A percentile compares a stretch with the other conserved stretches of the same genome.
These are phyloP conservation scores for Sarotherodon lohbergeri DNA, from an alignment of 2,113 vertebrate genomes.

Conservation along the genomic window DNA sequence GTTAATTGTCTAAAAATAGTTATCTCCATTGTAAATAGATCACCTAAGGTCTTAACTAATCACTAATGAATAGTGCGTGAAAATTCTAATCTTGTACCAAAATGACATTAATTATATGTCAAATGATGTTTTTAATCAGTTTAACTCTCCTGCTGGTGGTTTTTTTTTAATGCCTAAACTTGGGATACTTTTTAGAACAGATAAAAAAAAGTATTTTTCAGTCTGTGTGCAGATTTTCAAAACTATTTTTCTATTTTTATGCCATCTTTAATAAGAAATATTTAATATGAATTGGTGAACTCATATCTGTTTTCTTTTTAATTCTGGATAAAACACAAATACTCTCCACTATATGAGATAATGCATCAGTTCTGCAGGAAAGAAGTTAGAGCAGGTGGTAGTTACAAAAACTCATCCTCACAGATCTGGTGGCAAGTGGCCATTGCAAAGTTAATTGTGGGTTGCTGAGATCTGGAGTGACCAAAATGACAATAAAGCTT, in stretches of 20 bases:
- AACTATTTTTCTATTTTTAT: not conserved
- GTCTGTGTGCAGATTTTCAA: not conserved
- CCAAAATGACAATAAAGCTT: not conserved
- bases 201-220: not conserved
- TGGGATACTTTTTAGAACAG: not conserved
- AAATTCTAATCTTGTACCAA: slow-evolving; percentile 11
- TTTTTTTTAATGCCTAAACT: not conserved
- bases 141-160: not conserved
- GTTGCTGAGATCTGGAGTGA: not conserved
- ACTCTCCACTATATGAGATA: not conserved
- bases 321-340: not conserved
- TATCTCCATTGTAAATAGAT: slow-evolving; percentile 42
- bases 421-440: not conserved
- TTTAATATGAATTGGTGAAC: not conserved
- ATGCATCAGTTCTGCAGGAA: not conserved
- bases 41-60: slow-evolving; percentile 45
- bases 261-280: not conserved
- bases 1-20: slow-evolving; percentile 70
- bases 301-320: not conserved
- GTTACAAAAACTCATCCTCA: not conserved
- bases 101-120: not conserved
- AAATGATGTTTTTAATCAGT: not conserved
- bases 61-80: slow-evolving; percentile 9
- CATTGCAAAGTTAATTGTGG: not conserved
- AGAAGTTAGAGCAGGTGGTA: not conserved